Base-by-base conservation (phyloP, 1,140 invertebrate species). In the Cherax quadricarinatus region DNA sequence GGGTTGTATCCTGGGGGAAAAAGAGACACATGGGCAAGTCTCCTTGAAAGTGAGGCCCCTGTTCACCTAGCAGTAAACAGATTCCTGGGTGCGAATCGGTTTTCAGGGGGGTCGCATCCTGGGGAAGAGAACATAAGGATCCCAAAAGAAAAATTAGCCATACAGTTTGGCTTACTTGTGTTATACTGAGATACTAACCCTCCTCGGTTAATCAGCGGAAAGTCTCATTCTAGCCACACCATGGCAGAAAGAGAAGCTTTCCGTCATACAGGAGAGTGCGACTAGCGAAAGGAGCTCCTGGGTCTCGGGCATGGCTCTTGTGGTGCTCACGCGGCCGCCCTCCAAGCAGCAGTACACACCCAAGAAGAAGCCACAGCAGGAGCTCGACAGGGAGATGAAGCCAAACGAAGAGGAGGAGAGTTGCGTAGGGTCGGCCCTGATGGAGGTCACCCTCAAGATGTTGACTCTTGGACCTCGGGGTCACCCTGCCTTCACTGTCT, bases 361-460 rank as follows among this genome's bases (percentile, higher is more conserved):
- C 57, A 82, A 82, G 80, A 89, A 89, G 62, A 89, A 89, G 88
- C 21, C 18, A 49, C 41, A 80, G 1, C 88, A 83, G n/a, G 88
- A 66, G 60, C 60, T 80, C 18, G 41, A n/a, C 14, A 70, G 24
- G 80, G 62, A 75, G 21, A 73, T 83, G 80, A 48, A 83, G 66
- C 66, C 88, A 3, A 51, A 62, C 16, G 24, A 91, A 48, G 90
- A 82, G 24, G 79, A 62, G 70, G 57, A 62, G 78, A 78, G 82
- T n/a, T 62, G 62, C 5, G 90, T 91, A 7, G 83, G 90, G 9
- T 80, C 90, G 12, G 90, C 90, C n/a, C 49, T 91, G 53, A 91
- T 91, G 90, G 90, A 91, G 84, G 90, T 91, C n/a, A 91, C 90
- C 3, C 84, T 91, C 57, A 91, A 91, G 78, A 91, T 91, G 90